phyloP scores from a whole-genome alignment of 2,888 invertebrate genomes.

The Macrophya annulata region DNA sequence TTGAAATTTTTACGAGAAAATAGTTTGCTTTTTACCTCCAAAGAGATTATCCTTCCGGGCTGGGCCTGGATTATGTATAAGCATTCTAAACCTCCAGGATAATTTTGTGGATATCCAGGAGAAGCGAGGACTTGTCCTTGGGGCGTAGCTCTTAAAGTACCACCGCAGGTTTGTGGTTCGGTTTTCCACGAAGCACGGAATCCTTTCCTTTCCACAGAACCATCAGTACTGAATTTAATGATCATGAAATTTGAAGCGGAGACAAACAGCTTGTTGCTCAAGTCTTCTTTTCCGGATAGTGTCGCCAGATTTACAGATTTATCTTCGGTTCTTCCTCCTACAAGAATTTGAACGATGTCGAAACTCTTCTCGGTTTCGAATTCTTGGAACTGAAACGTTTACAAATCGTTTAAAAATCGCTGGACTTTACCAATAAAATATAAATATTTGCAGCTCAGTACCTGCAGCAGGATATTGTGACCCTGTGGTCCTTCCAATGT shows the following conservation, averaged over 20 bases:
- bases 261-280: slow-evolving; percentile 91
- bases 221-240: slow-evolving; percentile 97
- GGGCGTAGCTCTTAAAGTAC: slow-evolving; percentile 91
- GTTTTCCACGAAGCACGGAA: slow-evolving; percentile 97
- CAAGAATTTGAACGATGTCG: slow-evolving; percentile 97
- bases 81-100: slow-evolving; percentile 98
- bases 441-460: slow-evolving; percentile 62
- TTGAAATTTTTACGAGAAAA: no score
- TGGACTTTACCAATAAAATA: neutral
- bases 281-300: slow-evolving; percentile 94
- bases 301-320: slow-evolving; percentile 95
- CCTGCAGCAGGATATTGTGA: slow-evolving; percentile 94
- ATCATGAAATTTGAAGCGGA: slow-evolving; percentile 99
- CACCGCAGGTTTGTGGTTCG: slow-evolving; percentile 96
- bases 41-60: slow-evolving; percentile 94
- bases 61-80: slow-evolving; percentile 95
- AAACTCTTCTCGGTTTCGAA: slow-evolving; percentile 98
- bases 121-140: slow-evolving; percentile 95
- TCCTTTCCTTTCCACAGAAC: slow-evolving; percentile 95
- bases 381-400: slow-evolving; percentile 90
- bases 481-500: slow-evolving; percentile 98
- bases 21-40: slow-evolving; percentile 83
- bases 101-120: slow-evolving; percentile 95
- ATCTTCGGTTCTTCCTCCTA: slow-evolving; percentile 97
- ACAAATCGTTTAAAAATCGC: neutral